Evolutionary conservation across 2,113 vertebrate species (phyloP).

Genomic region (Rhabdornis inornatus): DNA sequence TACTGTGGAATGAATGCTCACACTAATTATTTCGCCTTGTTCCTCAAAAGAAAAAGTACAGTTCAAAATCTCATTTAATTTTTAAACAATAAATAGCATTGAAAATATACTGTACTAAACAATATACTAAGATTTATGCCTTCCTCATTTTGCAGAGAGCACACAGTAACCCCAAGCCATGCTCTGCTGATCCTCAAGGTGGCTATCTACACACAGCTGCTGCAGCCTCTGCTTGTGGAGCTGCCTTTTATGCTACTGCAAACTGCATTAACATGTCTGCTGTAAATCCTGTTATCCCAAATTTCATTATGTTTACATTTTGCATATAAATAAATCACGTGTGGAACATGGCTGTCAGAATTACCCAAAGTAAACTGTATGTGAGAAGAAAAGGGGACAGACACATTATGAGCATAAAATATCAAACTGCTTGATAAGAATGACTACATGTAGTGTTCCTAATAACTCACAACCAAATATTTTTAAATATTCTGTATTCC

Average conservation of each 20-base stretch:
- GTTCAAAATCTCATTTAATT: neutral
- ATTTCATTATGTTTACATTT: neutral
- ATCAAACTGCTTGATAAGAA: neutral
- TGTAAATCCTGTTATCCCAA: neutral
- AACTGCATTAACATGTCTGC: neutral
- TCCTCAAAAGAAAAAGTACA: neutral
- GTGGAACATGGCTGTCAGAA: neutral
- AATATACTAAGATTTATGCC: neutral
- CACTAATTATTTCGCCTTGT: neutral
- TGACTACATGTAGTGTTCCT: neutral
- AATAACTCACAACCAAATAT: neutral
- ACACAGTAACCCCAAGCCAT: neutral
- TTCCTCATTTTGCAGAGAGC: neutral
- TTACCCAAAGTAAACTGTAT: neutral
- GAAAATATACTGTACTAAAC: neutral
- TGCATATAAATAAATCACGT: neutral
- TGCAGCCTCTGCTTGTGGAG: neutral
- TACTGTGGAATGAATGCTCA: neutral
- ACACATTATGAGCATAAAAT: neutral
- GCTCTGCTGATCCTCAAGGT: conserved; percentile 25
- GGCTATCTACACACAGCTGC: conserved; percentile 26
- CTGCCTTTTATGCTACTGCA: neutral
- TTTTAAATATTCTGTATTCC: neutral
- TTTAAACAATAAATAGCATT: neutral
- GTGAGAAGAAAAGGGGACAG: neutral